Base-by-base conservation (phyloP, 2,797 vertebrate genomes). In the Gadopsis bispinosus region DNA sequence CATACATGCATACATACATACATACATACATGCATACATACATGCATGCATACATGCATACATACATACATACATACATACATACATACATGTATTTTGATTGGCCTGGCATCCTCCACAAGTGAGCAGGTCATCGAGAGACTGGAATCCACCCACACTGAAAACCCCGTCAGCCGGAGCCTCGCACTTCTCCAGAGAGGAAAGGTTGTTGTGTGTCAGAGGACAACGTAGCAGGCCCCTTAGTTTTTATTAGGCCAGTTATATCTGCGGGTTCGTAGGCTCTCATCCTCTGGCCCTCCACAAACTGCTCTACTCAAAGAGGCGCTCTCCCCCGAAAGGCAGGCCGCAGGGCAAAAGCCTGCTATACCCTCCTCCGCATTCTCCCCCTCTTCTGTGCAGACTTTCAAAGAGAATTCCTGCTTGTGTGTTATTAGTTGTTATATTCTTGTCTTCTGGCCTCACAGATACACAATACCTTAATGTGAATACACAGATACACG, bases 341-440 rank as follows among this genome's bases (percentile, higher is more conserved):
- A 84, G 64, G 81, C 90, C 86, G 14, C 51, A 22, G 88, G 91
- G 83, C 89, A 72, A 80, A 86, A 73, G 77, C 85, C 83, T 58
- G 77, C 88, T 83, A 26, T 26, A 79, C 87, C 84, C 82, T 90
- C 87, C 86, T 85, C 84, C 90, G 77, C 54, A 62, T 80, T 83
- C 83, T 45, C 79, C 83, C 77, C 75, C 70, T 85, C 37, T 64
- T 90, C 88, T 89, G 47, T 33, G 70, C 87, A 59, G 87, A 84
- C 83, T 89, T 93, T 92, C 90, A 93, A 93, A 93, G 91, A 91
- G 87, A 91, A 88, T 85, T 89, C 91, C 90, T 90, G 89, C 90
- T 87, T 83, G 86, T 70, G 85, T 29, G 79, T 88, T 87, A 85
- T 64, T 87, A 83, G 85, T 82, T 83, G 79, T 88, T 92, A 82